phyloP scores from a whole-genome alignment of 2,797 vertebrate genomes.

The Myripristis murdjan region DNA sequence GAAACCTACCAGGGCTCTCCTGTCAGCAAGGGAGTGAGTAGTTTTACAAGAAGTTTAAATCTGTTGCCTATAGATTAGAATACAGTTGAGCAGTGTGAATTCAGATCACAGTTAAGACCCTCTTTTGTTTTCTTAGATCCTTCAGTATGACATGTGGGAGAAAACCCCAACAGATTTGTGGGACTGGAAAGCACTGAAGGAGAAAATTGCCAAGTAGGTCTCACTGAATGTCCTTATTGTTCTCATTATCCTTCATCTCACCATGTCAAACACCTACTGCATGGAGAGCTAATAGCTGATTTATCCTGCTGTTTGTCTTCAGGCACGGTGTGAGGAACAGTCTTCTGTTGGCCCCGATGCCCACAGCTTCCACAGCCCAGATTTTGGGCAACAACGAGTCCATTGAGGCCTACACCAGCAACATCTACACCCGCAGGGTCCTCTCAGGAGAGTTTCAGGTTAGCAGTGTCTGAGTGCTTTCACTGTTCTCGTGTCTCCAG shows the following conservation, averaged over 20 bases:
- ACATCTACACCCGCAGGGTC: constrained; percentile 97
- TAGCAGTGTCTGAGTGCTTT: constrained; percentile 11
- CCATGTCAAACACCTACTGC: neutral
- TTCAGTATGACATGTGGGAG: constrained; percentile 97
- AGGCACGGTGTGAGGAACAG: constrained; percentile 95
- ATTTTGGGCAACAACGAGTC: constrained; percentile 98
- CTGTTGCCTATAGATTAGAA: neutral
- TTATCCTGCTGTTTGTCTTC: constrained; percentile 19
- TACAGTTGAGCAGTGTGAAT: neutral
- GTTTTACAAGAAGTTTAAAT: constrained; percentile 16
- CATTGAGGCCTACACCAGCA: constrained; percentile 97
- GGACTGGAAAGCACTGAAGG: constrained; percentile 93
- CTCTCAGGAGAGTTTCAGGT: constrained; percentile 97
- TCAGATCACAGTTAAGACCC: neutral
- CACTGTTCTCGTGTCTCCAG: neutral
- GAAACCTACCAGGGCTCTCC: constrained; percentile 92
- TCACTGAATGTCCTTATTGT: constrained; percentile 3
- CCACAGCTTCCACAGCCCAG: constrained; percentile 97
- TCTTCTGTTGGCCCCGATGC: constrained; percentile 96
- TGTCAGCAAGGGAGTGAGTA: constrained; percentile 91
- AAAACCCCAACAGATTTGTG: constrained; percentile 92
- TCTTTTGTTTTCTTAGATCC: constrained; percentile 75
- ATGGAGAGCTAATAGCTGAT: constrained; percentile 2
- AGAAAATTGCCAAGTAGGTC: constrained; percentile 90
- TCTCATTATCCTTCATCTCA: neutral